phyloP scores from a whole-genome alignment of 2,113 vertebrate genomes.

The Cavia porcellus region DNA sequence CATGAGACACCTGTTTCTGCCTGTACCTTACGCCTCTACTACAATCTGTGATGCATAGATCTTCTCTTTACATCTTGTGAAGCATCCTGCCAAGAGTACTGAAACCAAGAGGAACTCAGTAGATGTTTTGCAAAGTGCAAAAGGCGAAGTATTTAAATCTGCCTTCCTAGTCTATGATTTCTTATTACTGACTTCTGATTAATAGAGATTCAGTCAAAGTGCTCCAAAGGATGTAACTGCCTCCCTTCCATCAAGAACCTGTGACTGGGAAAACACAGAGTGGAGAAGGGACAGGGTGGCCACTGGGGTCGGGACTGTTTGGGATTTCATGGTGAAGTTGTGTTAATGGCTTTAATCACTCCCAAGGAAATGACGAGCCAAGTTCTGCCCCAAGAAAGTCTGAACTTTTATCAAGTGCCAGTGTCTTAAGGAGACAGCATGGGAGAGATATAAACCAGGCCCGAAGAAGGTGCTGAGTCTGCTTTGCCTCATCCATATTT shows the following conservation, averaged over 20 bases:
- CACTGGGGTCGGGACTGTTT: not conserved
- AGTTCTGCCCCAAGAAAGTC: constrained; percentile 50
- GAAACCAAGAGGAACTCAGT: no score
- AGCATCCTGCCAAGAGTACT: not conserved
- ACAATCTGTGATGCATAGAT: not conserved
- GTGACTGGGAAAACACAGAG: not conserved
- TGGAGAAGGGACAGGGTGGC: not conserved
- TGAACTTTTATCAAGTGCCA: constrained; percentile 82
- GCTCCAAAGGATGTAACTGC: no score
- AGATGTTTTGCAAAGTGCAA: not conserved
- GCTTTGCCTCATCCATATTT: constrained; percentile 61
- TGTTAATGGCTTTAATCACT: constrained; percentile 72
- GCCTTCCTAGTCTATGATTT: not conserved
- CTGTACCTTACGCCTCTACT: not conserved
- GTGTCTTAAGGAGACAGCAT: constrained; percentile 82
- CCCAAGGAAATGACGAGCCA: constrained; percentile 70
- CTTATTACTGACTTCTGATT: not conserved
- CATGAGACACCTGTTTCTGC: not conserved
- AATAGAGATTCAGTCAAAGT: not conserved
- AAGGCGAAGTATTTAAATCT: not conserved
- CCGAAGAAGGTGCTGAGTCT: constrained; percentile 74
- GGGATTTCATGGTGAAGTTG: constrained; percentile 45
- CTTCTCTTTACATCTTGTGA: not conserved
- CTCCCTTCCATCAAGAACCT: not conserved
- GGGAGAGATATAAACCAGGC: constrained; percentile 84